Evolutionary conservation across 2,797 vertebrate genomes (phyloP).

Genomic region (Sebastes umbrosus): DNA sequence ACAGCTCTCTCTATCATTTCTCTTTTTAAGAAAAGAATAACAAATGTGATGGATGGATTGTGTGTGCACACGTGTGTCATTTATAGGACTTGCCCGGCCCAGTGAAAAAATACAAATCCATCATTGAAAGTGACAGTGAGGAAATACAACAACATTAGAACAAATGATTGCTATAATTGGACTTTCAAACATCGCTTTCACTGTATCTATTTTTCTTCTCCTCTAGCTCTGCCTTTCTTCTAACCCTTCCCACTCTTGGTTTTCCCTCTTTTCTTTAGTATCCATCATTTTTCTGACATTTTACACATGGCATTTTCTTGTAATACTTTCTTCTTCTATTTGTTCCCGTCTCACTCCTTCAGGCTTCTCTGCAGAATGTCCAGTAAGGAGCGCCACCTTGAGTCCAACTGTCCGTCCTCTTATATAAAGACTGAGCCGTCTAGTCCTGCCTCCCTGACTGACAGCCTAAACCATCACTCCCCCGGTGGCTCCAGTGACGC

Average conservation of each 20-base stretch:
- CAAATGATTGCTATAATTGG: conserved; percentile 31
- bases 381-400: conserved; percentile 99
- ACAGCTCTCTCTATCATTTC: not conserved
- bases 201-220: conserved; percentile 1
- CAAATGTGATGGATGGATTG: conserved; percentile 31
- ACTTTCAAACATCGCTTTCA: conserved; percentile 1
- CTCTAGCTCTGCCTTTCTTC: not conserved
- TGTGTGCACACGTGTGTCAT: conserved; percentile 8
- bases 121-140: conserved; percentile 31
- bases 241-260: not conserved
- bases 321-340: conserved; percentile 11
- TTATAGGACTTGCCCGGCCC: not conserved
- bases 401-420: conserved; percentile 97
- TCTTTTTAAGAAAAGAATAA: conserved; percentile 1
- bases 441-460: conserved; percentile 98
- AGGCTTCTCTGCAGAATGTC: conserved; percentile 99
- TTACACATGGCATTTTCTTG: not conserved
- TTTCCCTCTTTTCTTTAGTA: not conserved
- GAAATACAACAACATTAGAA: conserved; percentile 35
- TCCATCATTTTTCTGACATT: not conserved
- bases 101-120: conserved; percentile 27
- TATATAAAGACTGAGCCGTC: conserved; percentile 99
- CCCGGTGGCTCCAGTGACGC: conserved; percentile 98
- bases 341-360: conserved; percentile 44
- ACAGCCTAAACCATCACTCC: conserved; percentile 99